Base-by-base conservation (phyloP, 2,888 invertebrate species). In the Scaptomyza caliginosa region DNA sequence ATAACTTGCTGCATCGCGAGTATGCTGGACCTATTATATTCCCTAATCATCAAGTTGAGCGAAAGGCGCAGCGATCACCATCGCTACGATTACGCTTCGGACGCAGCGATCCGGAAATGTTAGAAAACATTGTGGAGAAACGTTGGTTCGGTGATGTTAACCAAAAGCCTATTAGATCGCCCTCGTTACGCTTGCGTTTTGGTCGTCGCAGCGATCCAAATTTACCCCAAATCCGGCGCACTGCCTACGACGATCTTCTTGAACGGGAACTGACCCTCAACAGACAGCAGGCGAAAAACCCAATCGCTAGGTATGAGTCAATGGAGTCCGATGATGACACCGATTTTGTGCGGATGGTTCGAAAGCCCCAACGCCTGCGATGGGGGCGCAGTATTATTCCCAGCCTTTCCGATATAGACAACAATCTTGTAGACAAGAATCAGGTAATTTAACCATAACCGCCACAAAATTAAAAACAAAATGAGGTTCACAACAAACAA, bases 61-160 rank as follows among this genome's bases (percentile, higher is more conserved):
- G 96, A 89, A 96, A 96, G 90, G 95, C 95, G 4, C 95, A 95
- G 84, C 93, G 96, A 67, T 95, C 95, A 13, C 96, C 96, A 0
- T 95, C 95, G 1, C 92, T 96, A 36, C 93, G 96, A 17, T 93
- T 96, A 59, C 94, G 96, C 69, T 96, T 96, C 87, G 96, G 96
- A 36, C 93, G 96, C 69, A 94, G 95, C 26, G 95, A 95, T 90
- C 94, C 95, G 11, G 93, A 93, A 65, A 78, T 88, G 72, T 45
- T 86, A 21, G 68, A 84, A 39, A 74, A 81, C 6, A 82, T 82
- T 34, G 74, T 86, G 32, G 86, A 89, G 40, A 91, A 91, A 64
- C 90, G 91, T 72, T 91, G 91, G 91, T 90, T 90, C 36, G 92
- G 92, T 77, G 94, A 95, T 85, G 93, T 96, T 60, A 93, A 93